phyloP scores from a whole-genome alignment of 1,140 invertebrate genomes.

The Lysiphlebus fabarum region DNA sequence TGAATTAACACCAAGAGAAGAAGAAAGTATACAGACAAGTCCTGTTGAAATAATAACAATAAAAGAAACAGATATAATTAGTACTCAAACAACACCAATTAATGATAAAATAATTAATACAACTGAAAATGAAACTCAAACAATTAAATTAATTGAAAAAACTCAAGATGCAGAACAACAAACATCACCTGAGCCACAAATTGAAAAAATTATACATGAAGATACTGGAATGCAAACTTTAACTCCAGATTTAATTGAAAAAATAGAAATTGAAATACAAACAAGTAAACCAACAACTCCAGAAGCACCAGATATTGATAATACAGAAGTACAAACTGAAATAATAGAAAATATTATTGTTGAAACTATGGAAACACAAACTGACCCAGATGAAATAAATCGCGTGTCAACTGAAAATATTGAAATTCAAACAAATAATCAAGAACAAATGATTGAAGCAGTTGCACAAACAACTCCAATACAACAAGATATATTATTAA shows the following conservation, averaged over 20 bases:
- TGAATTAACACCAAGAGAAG: conserved; percentile 33
- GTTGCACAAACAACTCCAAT: conserved; percentile 42
- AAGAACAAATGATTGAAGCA: conserved; percentile 32
- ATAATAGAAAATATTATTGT: conserved; percentile 19
- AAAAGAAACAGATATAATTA: conserved; percentile 27
- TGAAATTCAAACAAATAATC: conserved; percentile 37
- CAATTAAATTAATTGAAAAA: conserved; percentile 22
- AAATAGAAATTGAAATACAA: conserved; percentile 23
- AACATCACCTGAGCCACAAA: conserved; percentile 30
- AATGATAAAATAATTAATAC: conserved; percentile 25
- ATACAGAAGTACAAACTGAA: conserved; percentile 31
- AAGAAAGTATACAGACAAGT: conserved; percentile 38
- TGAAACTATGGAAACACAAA: conserved; percentile 34
- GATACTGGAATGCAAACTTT: conserved; percentile 29
- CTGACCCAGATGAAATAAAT: conserved; percentile 30
- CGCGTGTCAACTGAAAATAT: conserved; percentile 28
- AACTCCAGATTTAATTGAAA: conserved; percentile 10
- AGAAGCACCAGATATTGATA: conserved; percentile 11
- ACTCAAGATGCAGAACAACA: conserved; percentile 34
- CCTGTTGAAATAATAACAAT: conserved; percentile 39
- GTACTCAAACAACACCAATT: conserved; percentile 38
- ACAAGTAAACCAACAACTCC: conserved; percentile 23
- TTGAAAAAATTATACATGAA: conserved; percentile 23
- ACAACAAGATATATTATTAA: conserved; percentile 17
- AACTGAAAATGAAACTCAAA: conserved; percentile 42